Base-by-base conservation (phyloP, 1,140 invertebrate genomes). In the Drosophila grimshawi region DNA sequence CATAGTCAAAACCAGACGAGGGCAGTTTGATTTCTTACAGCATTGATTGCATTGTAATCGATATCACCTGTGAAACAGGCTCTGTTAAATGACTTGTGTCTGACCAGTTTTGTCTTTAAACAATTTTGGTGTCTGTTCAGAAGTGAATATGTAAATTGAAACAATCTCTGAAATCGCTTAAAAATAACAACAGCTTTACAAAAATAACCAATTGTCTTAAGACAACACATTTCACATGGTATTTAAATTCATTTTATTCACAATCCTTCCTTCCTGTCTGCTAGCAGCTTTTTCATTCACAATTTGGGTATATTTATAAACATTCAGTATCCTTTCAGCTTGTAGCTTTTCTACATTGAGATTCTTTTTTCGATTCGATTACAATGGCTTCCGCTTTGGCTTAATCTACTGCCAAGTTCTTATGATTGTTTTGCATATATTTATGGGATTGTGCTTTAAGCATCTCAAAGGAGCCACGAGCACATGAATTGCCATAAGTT, bases 401-500 rank as follows among this genome's bases (percentile, higher is more conserved):
- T 48, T 43, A 43, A 48, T 48, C 46, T 48, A 29, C 46, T 8
- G 11, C 11, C 27, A 29, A 29, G 19, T 48, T 48, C 46, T 48
- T 48, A 5, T 27, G 46, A 27, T 19, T 48, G 11, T 48, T 27
- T 48, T 48, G 5, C 46, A 29, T 27, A 29, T 48, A 45, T 46
- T 46, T 46, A 41, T 41, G 39, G 39, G 5, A 41, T 27, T 46
- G 4, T 27, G 45, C n/a, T 27, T 46, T 46, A 11, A 46, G 45
- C 10, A 41, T 41, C 39, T 41, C 39, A 19, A 19, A 19, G 19
- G 19, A 19, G 19, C 19, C 19, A 19, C 19, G 19, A 35, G 30
- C 35, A 41, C 55, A 57, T 57, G 27, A 10, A 8, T 57, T 41
- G n/a, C 27, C 39, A 29, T 30, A n/a, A 41, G 55, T 43, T 43